Evolutionary conservation across 2,888 invertebrate genomes (phyloP).

Genomic region (Pachliopta kotzebuea): DNA sequence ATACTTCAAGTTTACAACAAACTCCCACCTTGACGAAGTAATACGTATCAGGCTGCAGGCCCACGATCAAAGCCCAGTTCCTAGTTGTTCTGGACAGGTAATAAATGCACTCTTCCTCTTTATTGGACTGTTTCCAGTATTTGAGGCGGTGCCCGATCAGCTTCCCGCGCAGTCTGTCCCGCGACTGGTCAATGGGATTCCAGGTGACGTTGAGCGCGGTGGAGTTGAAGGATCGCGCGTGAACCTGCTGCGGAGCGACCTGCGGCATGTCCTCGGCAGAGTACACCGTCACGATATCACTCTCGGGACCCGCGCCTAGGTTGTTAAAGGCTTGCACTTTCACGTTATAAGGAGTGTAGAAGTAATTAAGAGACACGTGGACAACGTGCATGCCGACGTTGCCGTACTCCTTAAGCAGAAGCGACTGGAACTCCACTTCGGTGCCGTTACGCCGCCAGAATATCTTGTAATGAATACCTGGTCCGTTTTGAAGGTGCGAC

Average conservation of each 20-base stretch:
- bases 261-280: constrained; percentile 97
- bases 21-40: constrained; percentile 90
- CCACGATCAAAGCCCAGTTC: constrained; percentile 94
- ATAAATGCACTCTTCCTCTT: constrained; percentile 90
- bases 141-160: constrained; percentile 96
- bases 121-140: constrained; percentile 90
- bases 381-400: constrained; percentile 91
- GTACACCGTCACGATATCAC: constrained; percentile 86
- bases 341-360: constrained; percentile 91
- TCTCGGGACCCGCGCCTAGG: constrained; percentile 90
- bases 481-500: constrained; percentile 91
- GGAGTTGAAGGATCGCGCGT: constrained; percentile 91
- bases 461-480: constrained; percentile 93
- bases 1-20: neutral
- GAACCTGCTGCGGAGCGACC: constrained; percentile 91
- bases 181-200: constrained; percentile 91
- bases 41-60: constrained; percentile 94
- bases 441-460: constrained; percentile 90
- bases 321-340: constrained; percentile 92
- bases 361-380: constrained; percentile 85
- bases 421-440: constrained; percentile 88
- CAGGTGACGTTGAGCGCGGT: constrained; percentile 96
- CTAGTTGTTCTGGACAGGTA: constrained; percentile 91
- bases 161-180: constrained; percentile 92
- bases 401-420: constrained; percentile 85